Percentiles rank a stretch among this genome's conserved stretches.
phyloP scores from a whole-genome alignment of 2,113 vertebrate genomes.

The Pitta sordida region DNA sequence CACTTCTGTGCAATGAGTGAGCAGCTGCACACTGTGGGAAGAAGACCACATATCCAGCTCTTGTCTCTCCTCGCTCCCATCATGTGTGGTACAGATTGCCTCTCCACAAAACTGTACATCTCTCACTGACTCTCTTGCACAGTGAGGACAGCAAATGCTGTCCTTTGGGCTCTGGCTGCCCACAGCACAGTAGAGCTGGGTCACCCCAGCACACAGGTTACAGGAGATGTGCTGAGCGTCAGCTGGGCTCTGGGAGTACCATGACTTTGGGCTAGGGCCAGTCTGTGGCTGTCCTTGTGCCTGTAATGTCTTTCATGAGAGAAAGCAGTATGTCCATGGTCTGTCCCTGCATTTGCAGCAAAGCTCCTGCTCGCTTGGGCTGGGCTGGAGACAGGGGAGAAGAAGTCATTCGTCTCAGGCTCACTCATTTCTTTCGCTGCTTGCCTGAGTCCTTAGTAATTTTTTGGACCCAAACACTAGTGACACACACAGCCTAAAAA shows the following conservation, averaged over 20 bases:
- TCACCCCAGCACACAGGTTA: not conserved
- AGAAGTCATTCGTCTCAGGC: not conserved
- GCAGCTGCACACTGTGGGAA: not conserved
- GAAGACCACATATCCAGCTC: not conserved
- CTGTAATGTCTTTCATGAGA: not conserved
- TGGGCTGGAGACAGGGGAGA: not conserved
- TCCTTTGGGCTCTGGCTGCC: not conserved
- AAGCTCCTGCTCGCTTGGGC: not conserved
- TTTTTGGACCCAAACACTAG: not conserved
- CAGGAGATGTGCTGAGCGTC: not conserved
- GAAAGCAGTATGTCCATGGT: not conserved
- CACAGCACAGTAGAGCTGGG: not conserved
- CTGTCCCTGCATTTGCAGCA: not conserved
- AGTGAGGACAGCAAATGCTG: not conserved
- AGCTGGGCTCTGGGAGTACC: not conserved
- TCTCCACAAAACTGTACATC: not conserved
- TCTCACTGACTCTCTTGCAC: not conserved
- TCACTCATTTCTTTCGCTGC: not conserved
- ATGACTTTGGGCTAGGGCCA: not conserved
- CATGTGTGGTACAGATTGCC: not conserved
- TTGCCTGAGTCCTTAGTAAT: not conserved
- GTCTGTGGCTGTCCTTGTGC: not conserved
- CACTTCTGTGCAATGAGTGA: not conserved
- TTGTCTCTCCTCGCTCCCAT: not conserved
- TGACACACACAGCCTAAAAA: not conserved